These are phyloP conservation scores for Micoletzkya japonica DNA, from an alignment of 2,888 invertebrate genomes.

Conservation along the genomic window DNA sequence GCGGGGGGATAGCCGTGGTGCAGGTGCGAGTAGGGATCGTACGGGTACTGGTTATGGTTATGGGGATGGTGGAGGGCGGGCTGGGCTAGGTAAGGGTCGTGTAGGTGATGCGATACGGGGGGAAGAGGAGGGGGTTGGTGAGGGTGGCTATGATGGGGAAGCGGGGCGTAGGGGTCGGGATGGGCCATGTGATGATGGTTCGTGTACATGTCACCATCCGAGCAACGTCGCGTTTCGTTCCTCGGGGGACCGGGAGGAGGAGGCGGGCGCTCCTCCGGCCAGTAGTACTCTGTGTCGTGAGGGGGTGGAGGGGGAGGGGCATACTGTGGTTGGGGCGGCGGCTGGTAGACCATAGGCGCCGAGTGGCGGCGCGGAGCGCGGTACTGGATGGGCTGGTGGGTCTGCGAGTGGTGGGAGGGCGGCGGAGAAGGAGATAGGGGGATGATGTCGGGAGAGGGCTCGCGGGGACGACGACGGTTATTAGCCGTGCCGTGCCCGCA, in stretches of 20 bases:
- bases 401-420: neutral
- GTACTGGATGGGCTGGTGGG: neutral
- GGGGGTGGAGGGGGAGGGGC: neutral
- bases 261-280: neutral
- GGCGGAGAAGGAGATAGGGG: constrained; percentile 22
- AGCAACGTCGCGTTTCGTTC: constrained; percentile 17
- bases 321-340: neutral
- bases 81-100: no score
- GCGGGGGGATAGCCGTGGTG: neutral
- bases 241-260: neutral
- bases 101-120: no score
- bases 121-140: neutral
- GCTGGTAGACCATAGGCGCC: constrained; percentile 2
- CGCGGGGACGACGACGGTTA: neutral
- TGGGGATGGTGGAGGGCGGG: no score
- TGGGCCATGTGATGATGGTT: neutral
- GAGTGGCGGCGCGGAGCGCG: constrained; percentile 14
- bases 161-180: neutral
- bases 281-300: neutral
- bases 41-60: neutral
- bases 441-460: constrained; percentile 17
- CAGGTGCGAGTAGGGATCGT: neutral
- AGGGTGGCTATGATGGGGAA: neutral
- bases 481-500: no score
- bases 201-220: constrained; percentile 8